Conservation (phyloP, 2,888 invertebrate species). For the Arge pagana region DNA sequence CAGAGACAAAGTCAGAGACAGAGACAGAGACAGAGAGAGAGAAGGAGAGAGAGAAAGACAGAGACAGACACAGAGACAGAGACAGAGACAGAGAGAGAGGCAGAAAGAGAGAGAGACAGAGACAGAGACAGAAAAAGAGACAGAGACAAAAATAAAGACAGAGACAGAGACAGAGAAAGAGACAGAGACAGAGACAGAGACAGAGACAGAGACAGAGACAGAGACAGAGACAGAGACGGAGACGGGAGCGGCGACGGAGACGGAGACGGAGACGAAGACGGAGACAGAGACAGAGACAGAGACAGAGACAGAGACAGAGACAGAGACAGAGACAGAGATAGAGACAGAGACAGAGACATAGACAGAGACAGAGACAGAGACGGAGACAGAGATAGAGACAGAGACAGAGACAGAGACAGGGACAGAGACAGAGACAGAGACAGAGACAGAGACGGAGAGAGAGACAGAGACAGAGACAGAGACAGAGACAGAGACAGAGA, state of each 20-base stretch:
- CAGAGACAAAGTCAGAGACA: too few species aligned
- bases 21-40: neutral
- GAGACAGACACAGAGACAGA: neutral
- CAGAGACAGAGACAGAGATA: too few species aligned
- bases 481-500: neutral
- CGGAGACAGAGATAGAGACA: too few species aligned
- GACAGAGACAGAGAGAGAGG: neutral
- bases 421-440: too few species aligned
- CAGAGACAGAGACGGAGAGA: neutral
- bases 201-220: constrained; percentile 8
- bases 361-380: too few species aligned
- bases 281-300: neutral
- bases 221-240: neutral
- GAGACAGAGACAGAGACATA: too few species aligned
- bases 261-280: too few species aligned
- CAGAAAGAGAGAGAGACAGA: neutral
- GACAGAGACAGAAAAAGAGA: neutral
- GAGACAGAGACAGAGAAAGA: neutral
- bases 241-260: too few species aligned
- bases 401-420: too few species aligned
- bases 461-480: neutral
- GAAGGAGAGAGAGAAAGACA: neutral
- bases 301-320: neutral
- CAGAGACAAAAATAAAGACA: too few species aligned
- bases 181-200: neutral